phyloP scores from a whole-genome alignment of 1,140 invertebrate species.

The Drosophila pandora region DNA sequence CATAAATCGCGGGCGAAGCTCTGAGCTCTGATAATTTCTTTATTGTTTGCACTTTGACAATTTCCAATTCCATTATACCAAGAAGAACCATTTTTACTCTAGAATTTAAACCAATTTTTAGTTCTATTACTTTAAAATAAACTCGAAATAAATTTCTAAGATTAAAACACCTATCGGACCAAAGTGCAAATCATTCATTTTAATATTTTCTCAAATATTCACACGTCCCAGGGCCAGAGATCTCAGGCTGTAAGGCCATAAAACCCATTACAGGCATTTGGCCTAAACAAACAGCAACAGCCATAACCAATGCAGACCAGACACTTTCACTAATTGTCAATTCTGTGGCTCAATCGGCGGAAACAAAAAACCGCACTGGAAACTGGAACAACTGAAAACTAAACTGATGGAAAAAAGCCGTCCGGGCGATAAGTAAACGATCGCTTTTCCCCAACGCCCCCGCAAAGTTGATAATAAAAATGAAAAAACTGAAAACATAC shows the following conservation, averaged over 20 bases:
- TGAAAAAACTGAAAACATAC: neutral
- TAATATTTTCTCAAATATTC: conserved; percentile 53
- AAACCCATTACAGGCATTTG: conserved; percentile 51
- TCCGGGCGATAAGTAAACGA: conserved; percentile 37
- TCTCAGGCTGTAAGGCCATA: conserved; percentile 36
- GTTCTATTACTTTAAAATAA: too few relatives aligned
- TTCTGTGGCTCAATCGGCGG: conserved; percentile 65
- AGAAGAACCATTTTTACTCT: neutral
- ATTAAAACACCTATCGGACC: conserved; percentile 8
- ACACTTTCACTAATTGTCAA: conserved; percentile 78
- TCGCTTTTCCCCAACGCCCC: conserved; percentile 31
- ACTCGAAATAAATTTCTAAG: too few relatives aligned
- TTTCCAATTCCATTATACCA: neutral
- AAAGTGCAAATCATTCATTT: conserved; percentile 64
- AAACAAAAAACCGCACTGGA: conserved; percentile 61
- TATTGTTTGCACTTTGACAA: conserved; percentile 47
- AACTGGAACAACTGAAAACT: conserved; percentile 40
- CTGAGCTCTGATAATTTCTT: conserved; percentile 49
- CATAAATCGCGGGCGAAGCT: conserved; percentile 42
- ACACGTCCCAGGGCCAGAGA: conserved; percentile 53
- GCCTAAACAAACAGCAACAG: conserved; percentile 54
- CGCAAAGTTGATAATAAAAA: conserved; percentile 12
- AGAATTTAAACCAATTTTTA: too few relatives aligned
- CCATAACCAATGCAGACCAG: conserved; percentile 26
- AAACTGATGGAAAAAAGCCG: conserved; percentile 17